Evolutionary conservation across 2,888 invertebrate species (phyloP), one percentile per base, ranked within the genome.

Genomic region (Chymomyza caudatula): DNA sequence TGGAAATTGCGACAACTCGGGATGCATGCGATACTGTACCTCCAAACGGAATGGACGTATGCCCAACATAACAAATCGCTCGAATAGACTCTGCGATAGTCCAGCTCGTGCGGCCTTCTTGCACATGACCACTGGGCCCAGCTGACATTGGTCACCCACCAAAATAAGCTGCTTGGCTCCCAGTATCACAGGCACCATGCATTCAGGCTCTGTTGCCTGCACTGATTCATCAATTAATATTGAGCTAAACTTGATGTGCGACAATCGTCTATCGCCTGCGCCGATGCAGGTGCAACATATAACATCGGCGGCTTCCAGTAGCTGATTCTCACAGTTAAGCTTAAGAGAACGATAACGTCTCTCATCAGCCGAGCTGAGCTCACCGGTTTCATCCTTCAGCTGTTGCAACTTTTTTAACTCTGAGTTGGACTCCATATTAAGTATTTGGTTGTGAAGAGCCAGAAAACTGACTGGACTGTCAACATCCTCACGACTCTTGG

Each of bases 281-380:
- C 98, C 98, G 0, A 99, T 99, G 89, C 99, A 99, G 0, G 99
- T 99, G 88, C 98, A 98, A 88, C 99, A 99, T 62, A 99, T 98
- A 0, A 99, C 99, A 90, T 99, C 99, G 1, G 99, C 99, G 0
- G 98, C 97, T 89, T 97, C 97, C 2, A 97, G 90, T 11, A 99
- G 91, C 75, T 98, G 95, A 60, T 96, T 94, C 88, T 99, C 99
- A 6, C 97, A 95, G 25, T 95, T 94, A 84, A 97, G 96, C 76
- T 98, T 97, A 77, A 99, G 90, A 71, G 95, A 94, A 0, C 98
- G 93, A 88, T 98, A 99, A 0, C 99, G 93, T 73, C 98, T 95
- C 89, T 99, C 99, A 90, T 99, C 99, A 0, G 96, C 95, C 0
- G 96, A 96, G 3, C 98, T 97, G 66, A 99, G 91, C 89, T 99